Conservation (phyloP, 2,888 invertebrate genomes). For the Drosophila planitibia region DNA sequence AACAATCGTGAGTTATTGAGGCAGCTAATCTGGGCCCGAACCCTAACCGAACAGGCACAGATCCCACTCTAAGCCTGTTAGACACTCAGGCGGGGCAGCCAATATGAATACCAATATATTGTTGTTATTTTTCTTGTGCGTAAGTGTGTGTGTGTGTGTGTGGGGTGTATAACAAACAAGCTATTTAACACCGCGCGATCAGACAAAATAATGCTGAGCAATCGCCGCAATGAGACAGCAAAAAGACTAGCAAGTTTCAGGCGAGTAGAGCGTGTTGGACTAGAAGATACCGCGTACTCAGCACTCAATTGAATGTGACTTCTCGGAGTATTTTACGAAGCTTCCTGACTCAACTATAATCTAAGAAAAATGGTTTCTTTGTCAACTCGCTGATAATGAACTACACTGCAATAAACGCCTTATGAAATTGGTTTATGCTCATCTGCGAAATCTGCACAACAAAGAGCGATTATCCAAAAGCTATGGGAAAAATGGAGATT, state of each 20-base stretch:
- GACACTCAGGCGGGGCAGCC: slow-evolving; percentile 69
- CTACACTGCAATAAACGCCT: background rate
- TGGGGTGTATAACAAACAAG: slow-evolving; percentile 78
- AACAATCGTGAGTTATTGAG: slow-evolving; percentile 78
- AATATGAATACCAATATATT: background rate
- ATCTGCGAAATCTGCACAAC: background rate
- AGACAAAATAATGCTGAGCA: slow-evolving; percentile 71
- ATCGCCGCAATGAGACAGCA: slow-evolving; percentile 65
- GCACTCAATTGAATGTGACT: background rate
- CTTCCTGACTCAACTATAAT: background rate
- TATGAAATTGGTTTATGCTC: background rate
- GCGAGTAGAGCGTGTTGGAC: background rate
- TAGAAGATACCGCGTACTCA: slow-evolving; percentile 1
- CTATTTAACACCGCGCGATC: slow-evolving; percentile 76
- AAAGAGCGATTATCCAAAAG: background rate
- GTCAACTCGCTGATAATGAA: background rate
- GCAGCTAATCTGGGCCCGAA: slow-evolving; percentile 63
- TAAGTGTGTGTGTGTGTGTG: slow-evolving; percentile 30
- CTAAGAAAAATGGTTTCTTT: background rate
- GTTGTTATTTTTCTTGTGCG: background rate
- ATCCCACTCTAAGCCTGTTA: slow-evolving; percentile 63
- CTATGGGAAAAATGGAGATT: background rate
- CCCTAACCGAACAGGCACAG: slow-evolving; percentile 21
- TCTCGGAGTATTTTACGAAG: background rate
- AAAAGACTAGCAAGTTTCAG: slow-evolving; percentile 25